A percentile compares a stretch with the other conserved stretches of the same genome.
These are phyloP conservation scores for Lasioglossum vierecki DNA, from an alignment of 2,888 invertebrate genomes.

Conservation along the genomic window DNA sequence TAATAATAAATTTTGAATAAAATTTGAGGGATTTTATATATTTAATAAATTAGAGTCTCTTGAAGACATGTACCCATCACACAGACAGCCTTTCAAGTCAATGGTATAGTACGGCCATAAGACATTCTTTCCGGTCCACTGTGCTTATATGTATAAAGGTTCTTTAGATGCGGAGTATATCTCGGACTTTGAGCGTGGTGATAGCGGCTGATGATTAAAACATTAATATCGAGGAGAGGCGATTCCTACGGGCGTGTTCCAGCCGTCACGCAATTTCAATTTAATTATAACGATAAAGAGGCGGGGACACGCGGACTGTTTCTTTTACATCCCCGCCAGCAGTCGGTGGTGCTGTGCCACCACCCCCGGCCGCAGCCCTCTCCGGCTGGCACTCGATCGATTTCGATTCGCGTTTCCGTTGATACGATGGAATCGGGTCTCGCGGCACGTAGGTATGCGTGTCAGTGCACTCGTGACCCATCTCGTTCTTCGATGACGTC, in stretches of 20 bases:
- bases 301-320: conserved; percentile 11
- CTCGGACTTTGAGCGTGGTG: neutral
- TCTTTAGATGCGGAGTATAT: neutral
- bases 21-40: too few species aligned
- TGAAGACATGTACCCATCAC: neutral
- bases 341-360: neutral
- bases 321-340: conserved; percentile 8
- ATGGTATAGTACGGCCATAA: neutral
- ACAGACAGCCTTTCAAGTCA: neutral
- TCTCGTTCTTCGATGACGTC: conserved; percentile 63
- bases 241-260: conserved; percentile 18
- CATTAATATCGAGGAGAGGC: conserved; percentile 46
- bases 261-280: conserved; percentile 43
- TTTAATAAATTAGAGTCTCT: neutral
- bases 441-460: conserved; percentile 50
- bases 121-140: neutral
- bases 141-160: neutral
- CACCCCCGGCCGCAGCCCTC: neutral
- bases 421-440: conserved; percentile 58
- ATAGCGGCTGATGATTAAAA: neutral
- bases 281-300: conserved; percentile 37
- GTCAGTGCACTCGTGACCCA: conserved; percentile 62
- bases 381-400: conserved; percentile 24
- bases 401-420: conserved; percentile 54
- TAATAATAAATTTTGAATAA: too few species aligned